Conservation (phyloP, 2,797 vertebrate genomes). For the Tragopan temminckii region DNA sequence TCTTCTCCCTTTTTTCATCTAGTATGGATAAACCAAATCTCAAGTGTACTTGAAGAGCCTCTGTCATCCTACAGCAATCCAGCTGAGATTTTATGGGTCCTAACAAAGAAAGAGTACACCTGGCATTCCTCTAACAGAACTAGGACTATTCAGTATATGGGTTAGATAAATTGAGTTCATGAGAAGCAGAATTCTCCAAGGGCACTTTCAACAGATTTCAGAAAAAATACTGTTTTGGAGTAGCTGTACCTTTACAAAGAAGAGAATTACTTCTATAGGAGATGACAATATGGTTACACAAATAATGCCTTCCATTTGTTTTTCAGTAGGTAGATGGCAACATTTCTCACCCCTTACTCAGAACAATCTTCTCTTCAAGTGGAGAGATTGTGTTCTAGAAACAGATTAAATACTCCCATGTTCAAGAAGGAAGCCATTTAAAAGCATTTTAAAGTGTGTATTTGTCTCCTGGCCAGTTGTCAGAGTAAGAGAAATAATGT, state of each 20-base stretch:
- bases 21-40: slow-evolving; percentile 28
- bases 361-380: not conserved
- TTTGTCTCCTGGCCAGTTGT: not conserved
- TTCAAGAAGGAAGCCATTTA: not conserved
- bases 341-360: not conserved
- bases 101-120: not conserved
- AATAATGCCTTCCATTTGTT: not conserved
- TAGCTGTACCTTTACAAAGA: not conserved
- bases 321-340: not conserved
- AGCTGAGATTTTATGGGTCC: slow-evolving; percentile 1
- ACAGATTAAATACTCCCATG: not conserved
- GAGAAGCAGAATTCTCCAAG: slow-evolving; percentile 39
- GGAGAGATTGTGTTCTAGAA: not conserved
- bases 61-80: slow-evolving; percentile 10
- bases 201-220: slow-evolving; percentile 46
- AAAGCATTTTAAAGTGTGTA: not conserved
- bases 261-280: not conserved
- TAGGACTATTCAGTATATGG: slow-evolving; percentile 8
- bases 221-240: slow-evolving; percentile 32
- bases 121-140: not conserved
- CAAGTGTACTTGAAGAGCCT: not conserved
- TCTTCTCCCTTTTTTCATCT: slow-evolving; percentile 21
- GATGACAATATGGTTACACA: not conserved
- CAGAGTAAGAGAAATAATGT: not conserved
- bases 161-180: slow-evolving; percentile 38